Evolutionary conservation across 2,113 vertebrate species (phyloP).

Genomic region (Austrofundulus limnaeus): DNA sequence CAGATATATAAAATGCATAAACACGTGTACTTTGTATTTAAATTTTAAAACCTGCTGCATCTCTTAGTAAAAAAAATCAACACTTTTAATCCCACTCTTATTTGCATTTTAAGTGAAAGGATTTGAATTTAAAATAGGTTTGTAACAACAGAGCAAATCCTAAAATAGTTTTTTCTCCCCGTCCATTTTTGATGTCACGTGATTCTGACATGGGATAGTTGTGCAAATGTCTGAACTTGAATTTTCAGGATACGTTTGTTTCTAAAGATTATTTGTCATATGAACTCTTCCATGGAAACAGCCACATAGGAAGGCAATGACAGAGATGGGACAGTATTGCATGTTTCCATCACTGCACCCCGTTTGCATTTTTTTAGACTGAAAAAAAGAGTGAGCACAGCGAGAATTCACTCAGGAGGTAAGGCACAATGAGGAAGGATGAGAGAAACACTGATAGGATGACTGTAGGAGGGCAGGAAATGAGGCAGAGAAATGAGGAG

Average conservation of each 20-base stretch:
- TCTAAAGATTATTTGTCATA: not conserved
- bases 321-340: not conserved
- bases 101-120: too few species aligned
- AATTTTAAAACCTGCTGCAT: constrained; percentile 4
- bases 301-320: not conserved
- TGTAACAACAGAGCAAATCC: not conserved
- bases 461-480: constrained; percentile 42
- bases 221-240: not conserved
- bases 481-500: constrained; percentile 47
- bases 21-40: constrained; percentile 8
- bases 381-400: constrained; percentile 23
- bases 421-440: constrained; percentile 12
- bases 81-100: too few species aligned
- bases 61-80: not conserved
- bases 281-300: not conserved
- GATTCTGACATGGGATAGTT: not conserved
- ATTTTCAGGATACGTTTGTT: not conserved
- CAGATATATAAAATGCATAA: not conserved
- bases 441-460: constrained; percentile 40
- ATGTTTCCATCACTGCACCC: constrained; percentile 17
- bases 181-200: too few species aligned
- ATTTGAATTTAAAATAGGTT: not conserved
- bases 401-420: constrained; percentile 33
- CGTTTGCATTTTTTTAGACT: constrained; percentile 13
- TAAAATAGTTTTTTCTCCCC: not conserved